phyloP scores from a whole-genome alignment of 2,113 vertebrate species.

The Pica pica region DNA sequence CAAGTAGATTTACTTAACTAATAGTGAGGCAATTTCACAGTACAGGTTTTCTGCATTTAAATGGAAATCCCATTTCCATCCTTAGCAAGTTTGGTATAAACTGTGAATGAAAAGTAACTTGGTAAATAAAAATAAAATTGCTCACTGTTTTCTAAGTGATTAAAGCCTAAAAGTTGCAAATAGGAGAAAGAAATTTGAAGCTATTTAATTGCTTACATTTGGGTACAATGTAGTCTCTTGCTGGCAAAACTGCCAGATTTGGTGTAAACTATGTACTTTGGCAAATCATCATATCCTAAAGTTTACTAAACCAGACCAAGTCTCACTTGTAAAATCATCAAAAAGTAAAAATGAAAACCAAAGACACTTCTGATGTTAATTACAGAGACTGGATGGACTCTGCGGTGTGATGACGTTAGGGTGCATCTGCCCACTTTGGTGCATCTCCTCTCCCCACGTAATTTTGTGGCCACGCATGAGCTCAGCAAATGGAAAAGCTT shows the following conservation, averaged over 20 bases:
- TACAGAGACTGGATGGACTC: background rate
- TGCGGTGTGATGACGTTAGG: background rate
- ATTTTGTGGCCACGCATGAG: background rate
- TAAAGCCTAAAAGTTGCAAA: background rate
- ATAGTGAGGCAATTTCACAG: background rate
- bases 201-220: background rate
- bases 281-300: background rate
- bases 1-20: background rate
- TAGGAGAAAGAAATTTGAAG: background rate
- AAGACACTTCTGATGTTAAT: background rate
- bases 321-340: background rate
- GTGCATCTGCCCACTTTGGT: background rate
- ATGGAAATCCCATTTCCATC: background rate
- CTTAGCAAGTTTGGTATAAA: background rate
- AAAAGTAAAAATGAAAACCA: background rate
- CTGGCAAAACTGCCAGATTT: background rate
- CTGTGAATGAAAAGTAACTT: background rate
- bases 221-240: background rate
- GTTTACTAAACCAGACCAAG: background rate
- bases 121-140: background rate
- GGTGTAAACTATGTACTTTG: background rate
- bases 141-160: background rate
- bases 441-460: background rate
- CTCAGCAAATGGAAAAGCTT: background rate
- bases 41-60: background rate